A percentile compares a stretch with the other conserved stretches of the same genome.
phyloP scores from a whole-genome alignment of 2,113 vertebrate species.

The Eurystomus gularis region DNA sequence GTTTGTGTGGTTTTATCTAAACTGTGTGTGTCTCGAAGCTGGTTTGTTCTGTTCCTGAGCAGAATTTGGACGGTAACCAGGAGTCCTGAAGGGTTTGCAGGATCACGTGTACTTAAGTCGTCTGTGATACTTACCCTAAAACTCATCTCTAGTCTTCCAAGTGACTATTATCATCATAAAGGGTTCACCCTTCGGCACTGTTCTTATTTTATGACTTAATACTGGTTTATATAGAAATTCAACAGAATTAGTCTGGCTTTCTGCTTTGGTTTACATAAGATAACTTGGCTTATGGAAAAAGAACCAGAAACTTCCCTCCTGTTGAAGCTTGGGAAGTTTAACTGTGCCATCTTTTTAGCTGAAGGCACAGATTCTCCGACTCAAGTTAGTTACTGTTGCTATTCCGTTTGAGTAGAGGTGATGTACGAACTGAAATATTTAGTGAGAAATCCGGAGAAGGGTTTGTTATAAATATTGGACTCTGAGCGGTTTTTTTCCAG shows the following conservation, averaged over 20 bases:
- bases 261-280: accelerated
- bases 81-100: background rate
- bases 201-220: background rate
- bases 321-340: background rate
- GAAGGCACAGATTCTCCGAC: background rate
- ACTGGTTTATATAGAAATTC: background rate
- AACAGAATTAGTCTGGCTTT: background rate
- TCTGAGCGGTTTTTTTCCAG: background rate
- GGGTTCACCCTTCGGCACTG: background rate
- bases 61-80: background rate
- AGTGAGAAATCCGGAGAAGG: background rate
- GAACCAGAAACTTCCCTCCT: background rate
- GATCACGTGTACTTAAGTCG: background rate
- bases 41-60: background rate
- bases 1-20: background rate
- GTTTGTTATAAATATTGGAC: background rate
- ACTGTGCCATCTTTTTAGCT: background rate
- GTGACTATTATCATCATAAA: background rate
- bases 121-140: background rate
- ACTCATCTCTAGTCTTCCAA: background rate
- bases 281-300: background rate
- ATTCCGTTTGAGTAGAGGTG: background rate
- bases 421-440: background rate
- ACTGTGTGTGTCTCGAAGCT: background rate
- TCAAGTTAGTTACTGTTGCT: background rate